A percentile compares a stretch with the other conserved stretches of the same genome.
phyloP scores from a whole-genome alignment of 2,888 invertebrate species.

The Drosophila differens region DNA sequence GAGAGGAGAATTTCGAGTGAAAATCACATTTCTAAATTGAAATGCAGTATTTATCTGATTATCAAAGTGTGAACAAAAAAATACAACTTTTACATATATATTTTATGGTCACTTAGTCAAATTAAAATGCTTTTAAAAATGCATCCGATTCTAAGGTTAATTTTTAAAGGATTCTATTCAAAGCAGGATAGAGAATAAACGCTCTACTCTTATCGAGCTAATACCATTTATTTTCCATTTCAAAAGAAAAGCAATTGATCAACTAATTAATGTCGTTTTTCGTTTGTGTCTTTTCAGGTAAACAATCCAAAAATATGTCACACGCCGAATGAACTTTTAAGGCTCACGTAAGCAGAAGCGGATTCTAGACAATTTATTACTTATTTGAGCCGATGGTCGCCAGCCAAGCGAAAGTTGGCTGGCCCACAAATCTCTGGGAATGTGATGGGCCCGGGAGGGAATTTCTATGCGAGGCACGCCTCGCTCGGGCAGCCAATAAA shows the following conservation, averaged over 20 bases:
- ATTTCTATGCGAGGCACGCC: constrained; percentile 66
- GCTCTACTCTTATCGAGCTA: background rate
- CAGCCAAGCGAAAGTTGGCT: constrained; percentile 58
- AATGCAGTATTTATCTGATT: background rate
- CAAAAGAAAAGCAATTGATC: constrained; percentile 4
- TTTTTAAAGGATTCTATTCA: background rate
- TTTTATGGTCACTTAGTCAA: background rate
- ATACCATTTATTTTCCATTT: background rate
- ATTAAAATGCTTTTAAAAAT: background rate
- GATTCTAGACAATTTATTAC: constrained; percentile 34
- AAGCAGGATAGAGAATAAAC: background rate
- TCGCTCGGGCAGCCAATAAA: constrained; percentile 60
- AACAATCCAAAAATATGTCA: constrained; percentile 30
- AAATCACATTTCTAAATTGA: background rate
- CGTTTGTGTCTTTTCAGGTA: constrained; percentile 46
- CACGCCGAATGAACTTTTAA: constrained; percentile 29
- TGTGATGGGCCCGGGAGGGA: constrained; percentile 13
- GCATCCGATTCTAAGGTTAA: too few relatives aligned
- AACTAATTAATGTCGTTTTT: constrained; percentile 22
- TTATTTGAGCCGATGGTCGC: constrained; percentile 33
- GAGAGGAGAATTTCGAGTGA: background rate
- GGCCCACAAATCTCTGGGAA: constrained; percentile 45
- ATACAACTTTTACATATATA: background rate
- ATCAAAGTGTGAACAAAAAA: background rate
- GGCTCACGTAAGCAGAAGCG: constrained; percentile 22